Conservation (phyloP, 2,888 invertebrate genomes). For the Netelia melanura region DNA sequence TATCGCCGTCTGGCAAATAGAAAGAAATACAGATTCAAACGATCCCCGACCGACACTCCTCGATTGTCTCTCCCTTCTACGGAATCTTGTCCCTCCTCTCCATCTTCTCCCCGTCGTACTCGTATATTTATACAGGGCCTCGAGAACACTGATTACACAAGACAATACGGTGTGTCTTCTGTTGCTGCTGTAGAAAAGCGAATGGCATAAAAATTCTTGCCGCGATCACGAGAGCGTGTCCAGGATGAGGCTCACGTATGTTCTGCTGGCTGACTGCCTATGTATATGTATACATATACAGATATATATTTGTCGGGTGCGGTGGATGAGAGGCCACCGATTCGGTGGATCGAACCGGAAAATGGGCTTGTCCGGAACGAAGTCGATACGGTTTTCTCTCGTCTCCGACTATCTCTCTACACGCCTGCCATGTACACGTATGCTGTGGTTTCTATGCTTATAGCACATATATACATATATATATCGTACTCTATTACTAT, state of each 20-base stretch:
- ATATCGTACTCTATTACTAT: neutral
- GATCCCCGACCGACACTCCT: neutral
- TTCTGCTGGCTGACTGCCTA: neutral
- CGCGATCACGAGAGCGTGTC: constrained; percentile 65
- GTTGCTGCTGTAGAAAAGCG: neutral
- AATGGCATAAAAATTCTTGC: constrained; percentile 61
- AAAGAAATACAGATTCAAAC: neutral
- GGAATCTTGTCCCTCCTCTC: neutral
- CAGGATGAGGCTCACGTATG: constrained; percentile 49
- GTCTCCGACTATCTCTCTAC: constrained; percentile 18
- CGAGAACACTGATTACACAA: constrained; percentile 18
- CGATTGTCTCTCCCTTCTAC: neutral
- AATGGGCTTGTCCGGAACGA: constrained; percentile 67
- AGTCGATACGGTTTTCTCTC: constrained; percentile 65
- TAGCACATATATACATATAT: constrained; percentile 14
- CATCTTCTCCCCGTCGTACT: neutral
- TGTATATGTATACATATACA: neutral
- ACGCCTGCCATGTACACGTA: constrained; percentile 40
- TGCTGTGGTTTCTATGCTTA: constrained; percentile 23
- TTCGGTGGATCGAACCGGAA: constrained; percentile 70
- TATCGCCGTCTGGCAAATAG: neutral
- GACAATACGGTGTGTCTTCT: constrained; percentile 12
- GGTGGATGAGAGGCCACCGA: constrained; percentile 61
- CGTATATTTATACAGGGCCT: neutral
- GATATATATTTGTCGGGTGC: constrained; percentile 27